Evolutionary conservation across 2,113 vertebrate genomes (phyloP).

Genomic region (Chascanopsetta lugubris): DNA sequence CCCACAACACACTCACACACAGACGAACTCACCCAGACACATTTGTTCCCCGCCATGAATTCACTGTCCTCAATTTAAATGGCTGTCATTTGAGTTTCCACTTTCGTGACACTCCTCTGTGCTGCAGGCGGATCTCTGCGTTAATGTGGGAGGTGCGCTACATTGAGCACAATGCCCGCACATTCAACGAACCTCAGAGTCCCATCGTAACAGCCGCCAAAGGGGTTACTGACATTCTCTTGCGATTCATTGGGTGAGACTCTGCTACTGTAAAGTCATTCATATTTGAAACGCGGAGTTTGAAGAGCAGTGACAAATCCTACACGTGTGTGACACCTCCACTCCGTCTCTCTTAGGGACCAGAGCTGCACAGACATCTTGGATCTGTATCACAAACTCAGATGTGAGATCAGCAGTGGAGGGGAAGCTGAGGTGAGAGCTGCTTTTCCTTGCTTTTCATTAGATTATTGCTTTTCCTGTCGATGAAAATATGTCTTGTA

Average conservation of each 20-base stretch:
- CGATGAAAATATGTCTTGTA: background rate
- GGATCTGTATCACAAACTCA: conserved; percentile 90
- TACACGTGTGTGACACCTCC: background rate
- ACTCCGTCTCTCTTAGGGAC: conserved; percentile 82
- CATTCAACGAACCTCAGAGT: conserved; percentile 97
- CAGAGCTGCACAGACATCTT: conserved; percentile 93
- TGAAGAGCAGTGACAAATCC: background rate
- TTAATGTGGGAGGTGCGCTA: conserved; percentile 99
- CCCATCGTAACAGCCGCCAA: conserved; percentile 96
- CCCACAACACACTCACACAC: too few relatives aligned
- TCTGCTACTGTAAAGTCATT: background rate
- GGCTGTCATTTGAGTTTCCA: background rate
- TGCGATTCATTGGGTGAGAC: conserved; percentile 92
- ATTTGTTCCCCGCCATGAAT: background rate
- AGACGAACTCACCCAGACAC: background rate
- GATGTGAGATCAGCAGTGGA: conserved; percentile 88
- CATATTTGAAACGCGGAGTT: background rate
- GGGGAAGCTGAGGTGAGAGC: conserved; percentile 80
- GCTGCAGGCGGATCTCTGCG: conserved; percentile 92
- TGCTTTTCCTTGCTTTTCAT: background rate
- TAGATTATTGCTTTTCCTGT: background rate
- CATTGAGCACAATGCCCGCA: conserved; percentile 96
- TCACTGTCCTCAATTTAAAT: background rate
- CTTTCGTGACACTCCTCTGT: conserved; percentile 5
- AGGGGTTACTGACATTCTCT: conserved; percentile 94